Evolutionary conservation across 37 sponge, comb jelly and placozoan species (phyloP).

Genomic region (Geodia barretti): DNA sequence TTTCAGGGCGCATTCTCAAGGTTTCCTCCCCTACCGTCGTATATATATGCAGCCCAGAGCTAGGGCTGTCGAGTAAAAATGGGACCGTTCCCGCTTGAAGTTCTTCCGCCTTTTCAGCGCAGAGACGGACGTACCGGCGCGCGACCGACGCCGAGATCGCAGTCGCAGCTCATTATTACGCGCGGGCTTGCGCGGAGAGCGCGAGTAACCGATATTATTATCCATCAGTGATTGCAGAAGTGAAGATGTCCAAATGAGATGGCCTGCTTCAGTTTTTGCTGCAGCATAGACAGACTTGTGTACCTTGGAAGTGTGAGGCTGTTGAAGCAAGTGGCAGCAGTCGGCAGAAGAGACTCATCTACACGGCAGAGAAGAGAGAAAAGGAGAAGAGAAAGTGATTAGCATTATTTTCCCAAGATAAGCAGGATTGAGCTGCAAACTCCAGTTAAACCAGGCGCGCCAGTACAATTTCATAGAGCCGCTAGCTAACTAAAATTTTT

Average conservation of each 20-base stretch:
- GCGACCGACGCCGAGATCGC: background rate
- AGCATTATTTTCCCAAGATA: background rate
- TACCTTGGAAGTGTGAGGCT: constrained; percentile 45
- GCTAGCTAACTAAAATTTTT: too few species aligned
- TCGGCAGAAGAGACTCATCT: constrained; percentile 50
- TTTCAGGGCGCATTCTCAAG: too few species aligned
- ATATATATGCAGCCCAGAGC: too few species aligned
- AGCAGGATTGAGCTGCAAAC: too few species aligned
- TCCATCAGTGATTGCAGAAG: constrained; percentile 30
- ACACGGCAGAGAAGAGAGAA: background rate
- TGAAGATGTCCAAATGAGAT: constrained; percentile 36
- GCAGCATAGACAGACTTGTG: constrained; percentile 1
- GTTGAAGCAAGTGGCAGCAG: constrained; percentile 62
- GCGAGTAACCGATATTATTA: background rate
- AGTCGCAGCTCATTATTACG: background rate
- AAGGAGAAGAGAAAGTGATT: background rate
- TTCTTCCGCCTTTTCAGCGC: too few species aligned
- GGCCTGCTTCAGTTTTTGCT: constrained; percentile 45
- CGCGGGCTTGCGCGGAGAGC: background rate
- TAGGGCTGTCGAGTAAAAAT: too few species aligned
- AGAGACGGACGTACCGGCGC: too few species aligned
- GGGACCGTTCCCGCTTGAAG: too few species aligned
- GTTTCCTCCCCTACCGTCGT: too few species aligned
- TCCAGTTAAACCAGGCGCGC: too few species aligned
- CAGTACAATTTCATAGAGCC: too few species aligned